Conservation (phyloP, 2,113 vertebrate genomes). For the Ploceus nigricollis region DNA sequence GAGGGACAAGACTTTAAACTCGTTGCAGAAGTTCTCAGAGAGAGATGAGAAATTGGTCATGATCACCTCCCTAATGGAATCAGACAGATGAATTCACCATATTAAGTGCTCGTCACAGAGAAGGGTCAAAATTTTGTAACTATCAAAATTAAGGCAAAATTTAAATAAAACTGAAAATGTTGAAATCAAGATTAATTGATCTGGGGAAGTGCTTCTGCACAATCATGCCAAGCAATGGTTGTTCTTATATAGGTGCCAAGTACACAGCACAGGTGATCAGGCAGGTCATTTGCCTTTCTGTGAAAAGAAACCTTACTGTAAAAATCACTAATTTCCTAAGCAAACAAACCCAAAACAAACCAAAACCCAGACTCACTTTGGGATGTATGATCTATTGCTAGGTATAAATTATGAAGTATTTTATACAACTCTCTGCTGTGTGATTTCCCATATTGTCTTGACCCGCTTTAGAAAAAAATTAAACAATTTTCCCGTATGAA, state of each 20-base stretch:
- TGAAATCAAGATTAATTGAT: neutral
- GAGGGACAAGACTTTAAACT: neutral
- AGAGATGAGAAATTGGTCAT: neutral
- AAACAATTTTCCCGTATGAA: neutral
- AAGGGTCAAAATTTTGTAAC: neutral
- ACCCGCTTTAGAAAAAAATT: neutral
- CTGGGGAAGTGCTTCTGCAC: neutral
- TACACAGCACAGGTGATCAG: neutral
- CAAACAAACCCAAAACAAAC: neutral
- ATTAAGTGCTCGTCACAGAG: neutral
- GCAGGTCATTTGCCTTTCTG: neutral
- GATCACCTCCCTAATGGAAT: neutral
- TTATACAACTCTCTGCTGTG: neutral
- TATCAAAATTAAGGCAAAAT: neutral
- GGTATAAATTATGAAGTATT: neutral
- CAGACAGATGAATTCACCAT: neutral
- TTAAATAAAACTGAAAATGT: neutral
- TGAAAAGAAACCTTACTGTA: neutral
- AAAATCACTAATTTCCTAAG: neutral
- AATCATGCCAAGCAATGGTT: neutral
- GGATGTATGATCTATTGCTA: neutral
- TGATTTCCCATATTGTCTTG: neutral
- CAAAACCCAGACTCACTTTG: neutral
- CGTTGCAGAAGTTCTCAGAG: neutral
- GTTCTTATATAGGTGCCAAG: neutral